These are phyloP conservation scores for Aphelinus certus DNA, from an alignment of 1,140 invertebrate species.

Conservation along the genomic window DNA sequence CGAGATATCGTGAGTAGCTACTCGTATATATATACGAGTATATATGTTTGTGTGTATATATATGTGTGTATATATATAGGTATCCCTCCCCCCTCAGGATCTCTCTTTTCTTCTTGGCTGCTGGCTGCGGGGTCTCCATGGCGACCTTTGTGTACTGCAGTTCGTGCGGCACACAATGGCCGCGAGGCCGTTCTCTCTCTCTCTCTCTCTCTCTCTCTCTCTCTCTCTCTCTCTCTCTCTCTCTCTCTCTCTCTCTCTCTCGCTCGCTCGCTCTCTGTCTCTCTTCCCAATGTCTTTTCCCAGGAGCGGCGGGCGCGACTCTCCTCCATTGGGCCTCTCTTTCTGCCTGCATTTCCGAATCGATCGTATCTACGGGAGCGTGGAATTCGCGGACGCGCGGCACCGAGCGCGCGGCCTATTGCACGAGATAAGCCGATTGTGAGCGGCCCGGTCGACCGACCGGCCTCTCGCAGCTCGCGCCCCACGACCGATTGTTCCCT, in stretches of 20 bases:
- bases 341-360: slow-evolving; percentile 22
- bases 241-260: too few relatives aligned
- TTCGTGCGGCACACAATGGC: slow-evolving; percentile 22
- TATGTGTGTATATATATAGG: not conserved
- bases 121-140: slow-evolving; percentile 29
- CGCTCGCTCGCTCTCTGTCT: too few relatives aligned
- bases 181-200: not conserved
- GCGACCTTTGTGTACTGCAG: slow-evolving; percentile 30
- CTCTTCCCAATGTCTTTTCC: slow-evolving; percentile 41
- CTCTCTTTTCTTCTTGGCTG: slow-evolving; percentile 21
- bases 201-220: too few relatives aligned
- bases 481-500: slow-evolving; percentile 52
- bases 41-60: not conserved
- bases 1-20: too few relatives aligned
- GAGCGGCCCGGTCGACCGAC: slow-evolving; percentile 33
- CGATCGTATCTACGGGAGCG: slow-evolving; percentile 9
- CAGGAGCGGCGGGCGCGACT: not conserved
- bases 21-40: too few relatives aligned
- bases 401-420: not conserved
- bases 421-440: slow-evolving; percentile 47
- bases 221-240: too few relatives aligned
- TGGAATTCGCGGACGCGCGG: slow-evolving; percentile 14
- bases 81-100: slow-evolving; percentile 3
- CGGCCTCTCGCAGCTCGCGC: too few relatives aligned
- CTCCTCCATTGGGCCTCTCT: slow-evolving; percentile 39